phyloP scores from a whole-genome alignment of 2,888 invertebrate species.

The Rhorus exstirpatorius region DNA sequence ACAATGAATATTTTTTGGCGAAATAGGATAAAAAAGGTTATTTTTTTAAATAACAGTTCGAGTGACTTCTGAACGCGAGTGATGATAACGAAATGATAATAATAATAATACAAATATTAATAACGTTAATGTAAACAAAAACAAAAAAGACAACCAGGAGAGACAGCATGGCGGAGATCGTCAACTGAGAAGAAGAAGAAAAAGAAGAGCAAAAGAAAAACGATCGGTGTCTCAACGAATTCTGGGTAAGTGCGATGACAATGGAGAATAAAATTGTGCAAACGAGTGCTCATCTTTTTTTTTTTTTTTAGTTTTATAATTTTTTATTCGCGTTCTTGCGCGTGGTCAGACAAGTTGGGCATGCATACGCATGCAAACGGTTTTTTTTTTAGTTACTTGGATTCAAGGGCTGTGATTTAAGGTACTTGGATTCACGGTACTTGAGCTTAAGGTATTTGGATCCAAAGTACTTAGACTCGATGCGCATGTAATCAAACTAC shows the following conservation, averaged over 20 bases:
- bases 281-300: background rate
- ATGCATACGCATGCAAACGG: background rate
- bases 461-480: too few species aligned
- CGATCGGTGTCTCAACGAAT: constrained; percentile 24
- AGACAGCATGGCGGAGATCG: background rate
- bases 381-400: background rate
- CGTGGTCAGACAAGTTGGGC: background rate
- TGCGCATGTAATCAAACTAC: too few species aligned
- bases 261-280: constrained; percentile 1
- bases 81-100: background rate
- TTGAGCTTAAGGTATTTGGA: background rate
- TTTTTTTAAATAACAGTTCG: background rate
- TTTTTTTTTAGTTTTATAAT: background rate
- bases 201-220: background rate
- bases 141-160: background rate
- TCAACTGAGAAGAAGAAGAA: background rate
- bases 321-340: constrained; percentile 30
- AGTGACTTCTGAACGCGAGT: background rate
- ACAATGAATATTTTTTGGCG: too few species aligned
- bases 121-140: background rate
- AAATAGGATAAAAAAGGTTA: too few species aligned
- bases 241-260: constrained; percentile 53
- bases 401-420: too few species aligned
- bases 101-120: background rate
- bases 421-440: too few species aligned